Evolutionary conservation across 1,140 invertebrate genomes (phyloP).

Genomic region (Arctopsyche grandis): DNA sequence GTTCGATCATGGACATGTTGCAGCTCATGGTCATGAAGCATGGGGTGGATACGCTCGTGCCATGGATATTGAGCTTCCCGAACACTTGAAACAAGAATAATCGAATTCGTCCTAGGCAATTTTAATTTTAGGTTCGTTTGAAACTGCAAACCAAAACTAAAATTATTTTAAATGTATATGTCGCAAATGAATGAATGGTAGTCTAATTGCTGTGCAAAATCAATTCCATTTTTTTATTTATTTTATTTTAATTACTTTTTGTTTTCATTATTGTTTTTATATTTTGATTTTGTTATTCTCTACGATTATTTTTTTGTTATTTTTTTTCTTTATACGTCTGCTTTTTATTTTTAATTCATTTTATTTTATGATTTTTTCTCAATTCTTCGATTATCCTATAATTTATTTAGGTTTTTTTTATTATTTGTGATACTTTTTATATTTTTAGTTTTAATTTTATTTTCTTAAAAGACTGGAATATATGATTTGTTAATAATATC

Average conservation of each 20-base stretch:
- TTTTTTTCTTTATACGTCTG: slow-evolving; percentile 33
- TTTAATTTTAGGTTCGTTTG: background rate
- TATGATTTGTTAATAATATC: slow-evolving; percentile 11
- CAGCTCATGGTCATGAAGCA: background rate
- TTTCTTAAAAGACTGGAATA: slow-evolving; percentile 17
- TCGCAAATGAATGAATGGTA: background rate
- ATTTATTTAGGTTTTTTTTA: slow-evolving; percentile 34
- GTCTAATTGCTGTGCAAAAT: background rate
- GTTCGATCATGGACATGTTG: slow-evolving; percentile 66
- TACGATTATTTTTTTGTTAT: slow-evolving; percentile 21
- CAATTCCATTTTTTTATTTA: no score
- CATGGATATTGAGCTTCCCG: slow-evolving; percentile 56
- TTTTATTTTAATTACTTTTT: no score
- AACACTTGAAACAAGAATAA: slow-evolving; percentile 49
- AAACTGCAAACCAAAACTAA: background rate
- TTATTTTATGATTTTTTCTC: background rate
- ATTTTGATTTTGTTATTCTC: no score
- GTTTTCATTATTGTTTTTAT: no score
- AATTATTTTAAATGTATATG: background rate
- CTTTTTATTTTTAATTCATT: slow-evolving; percentile 27
- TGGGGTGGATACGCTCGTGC: slow-evolving; percentile 60
- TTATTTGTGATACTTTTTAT: slow-evolving; percentile 54
- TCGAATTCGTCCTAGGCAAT: background rate
- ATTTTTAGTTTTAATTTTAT: slow-evolving; percentile 54
- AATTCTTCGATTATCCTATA: no score